phyloP scores from a whole-genome alignment of 1,140 invertebrate genomes.

The Copidosoma floridanum region DNA sequence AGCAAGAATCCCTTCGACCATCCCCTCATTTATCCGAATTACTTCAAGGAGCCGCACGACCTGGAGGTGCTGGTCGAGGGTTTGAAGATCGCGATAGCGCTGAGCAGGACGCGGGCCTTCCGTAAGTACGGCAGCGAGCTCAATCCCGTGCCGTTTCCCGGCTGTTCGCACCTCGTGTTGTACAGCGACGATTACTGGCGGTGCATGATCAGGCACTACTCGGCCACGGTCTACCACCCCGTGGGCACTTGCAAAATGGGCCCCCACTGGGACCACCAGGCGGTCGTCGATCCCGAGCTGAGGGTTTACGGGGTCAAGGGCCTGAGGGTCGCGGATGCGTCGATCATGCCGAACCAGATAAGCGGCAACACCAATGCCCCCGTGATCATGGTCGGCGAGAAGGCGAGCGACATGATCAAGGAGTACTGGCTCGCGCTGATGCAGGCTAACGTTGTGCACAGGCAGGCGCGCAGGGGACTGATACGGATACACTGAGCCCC shows the following conservation, averaged over 20 bases:
- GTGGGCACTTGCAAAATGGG: conserved; percentile 93
- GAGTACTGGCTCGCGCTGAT: conserved; percentile 71
- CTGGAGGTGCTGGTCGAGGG: conserved; percentile 79
- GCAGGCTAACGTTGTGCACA: too few species aligned
- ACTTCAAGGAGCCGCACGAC: conserved; percentile 78
- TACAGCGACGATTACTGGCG: conserved; percentile 78
- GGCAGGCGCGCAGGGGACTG: conserved; percentile 59
- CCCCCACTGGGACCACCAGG: conserved; percentile 74
- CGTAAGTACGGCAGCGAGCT: conserved; percentile 68
- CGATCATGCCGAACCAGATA: conserved; percentile 80
- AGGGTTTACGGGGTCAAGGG: conserved; percentile 77
- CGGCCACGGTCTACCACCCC: conserved; percentile 82
- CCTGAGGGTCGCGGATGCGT: conserved; percentile 81
- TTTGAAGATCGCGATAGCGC: conserved; percentile 73
- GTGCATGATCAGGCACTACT: conserved; percentile 79
- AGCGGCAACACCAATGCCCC: conserved; percentile 84
- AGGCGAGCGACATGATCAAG: conserved; percentile 80
- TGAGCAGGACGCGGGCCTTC: conserved; percentile 73
- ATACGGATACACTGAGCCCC: conserved; percentile 47
- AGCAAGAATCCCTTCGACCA: conserved; percentile 85
- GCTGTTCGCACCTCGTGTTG: conserved; percentile 64
- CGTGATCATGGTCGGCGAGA: conserved; percentile 82
- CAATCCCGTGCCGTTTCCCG: conserved; percentile 68
- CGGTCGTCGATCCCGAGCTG: conserved; percentile 84
- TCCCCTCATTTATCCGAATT: conserved; percentile 91